These are phyloP conservation scores for Rhinatrema bivittatum DNA, from an alignment of 2,797 vertebrate genomes.

Conservation along the genomic window DNA sequence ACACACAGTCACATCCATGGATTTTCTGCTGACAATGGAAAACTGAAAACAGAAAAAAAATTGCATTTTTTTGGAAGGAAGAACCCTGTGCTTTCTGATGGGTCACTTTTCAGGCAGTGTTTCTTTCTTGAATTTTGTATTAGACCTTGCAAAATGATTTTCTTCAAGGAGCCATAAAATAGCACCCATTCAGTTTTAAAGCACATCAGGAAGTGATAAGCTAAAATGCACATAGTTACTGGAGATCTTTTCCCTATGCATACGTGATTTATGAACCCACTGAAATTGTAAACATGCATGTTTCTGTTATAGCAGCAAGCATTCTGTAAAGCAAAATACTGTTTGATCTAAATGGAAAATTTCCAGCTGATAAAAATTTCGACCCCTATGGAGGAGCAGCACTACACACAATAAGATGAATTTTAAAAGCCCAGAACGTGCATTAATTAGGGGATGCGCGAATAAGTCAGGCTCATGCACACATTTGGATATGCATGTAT, in stretches of 20 bases:
- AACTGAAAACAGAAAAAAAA: slow-evolving; percentile 54
- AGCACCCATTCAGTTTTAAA: slow-evolving; percentile 18
- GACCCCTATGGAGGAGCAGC: too few relatives aligned
- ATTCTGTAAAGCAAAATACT: too few relatives aligned
- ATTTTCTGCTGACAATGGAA: slow-evolving; percentile 45
- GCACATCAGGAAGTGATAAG: slow-evolving; percentile 1
- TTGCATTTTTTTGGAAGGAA: slow-evolving; percentile 33
- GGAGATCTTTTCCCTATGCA: slow-evolving; percentile 2
- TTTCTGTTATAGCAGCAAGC: too few relatives aligned
- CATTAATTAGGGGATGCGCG: too few relatives aligned
- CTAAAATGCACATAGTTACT: not conserved
- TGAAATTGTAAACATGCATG: too few relatives aligned
- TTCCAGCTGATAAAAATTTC: too few relatives aligned
- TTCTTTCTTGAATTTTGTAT: slow-evolving; percentile 9
- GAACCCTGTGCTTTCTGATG: slow-evolving; percentile 17
- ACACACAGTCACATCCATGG: slow-evolving; percentile 50
- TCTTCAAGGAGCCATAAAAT: slow-evolving; percentile 11
- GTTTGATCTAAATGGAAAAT: too few relatives aligned
- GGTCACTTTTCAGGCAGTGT: not conserved
- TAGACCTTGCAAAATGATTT: not conserved
- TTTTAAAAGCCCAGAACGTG: too few relatives aligned
- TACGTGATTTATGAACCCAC: too few relatives aligned
- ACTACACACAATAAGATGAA: too few relatives aligned
- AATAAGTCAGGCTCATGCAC: too few relatives aligned
- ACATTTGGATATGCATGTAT: too few relatives aligned